A percentile compares a stretch with the other conserved stretches of the same genome.
These are phyloP conservation scores for Rana temporaria DNA, from an alignment of 2,113 vertebrate genomes.

Conservation along the genomic window DNA sequence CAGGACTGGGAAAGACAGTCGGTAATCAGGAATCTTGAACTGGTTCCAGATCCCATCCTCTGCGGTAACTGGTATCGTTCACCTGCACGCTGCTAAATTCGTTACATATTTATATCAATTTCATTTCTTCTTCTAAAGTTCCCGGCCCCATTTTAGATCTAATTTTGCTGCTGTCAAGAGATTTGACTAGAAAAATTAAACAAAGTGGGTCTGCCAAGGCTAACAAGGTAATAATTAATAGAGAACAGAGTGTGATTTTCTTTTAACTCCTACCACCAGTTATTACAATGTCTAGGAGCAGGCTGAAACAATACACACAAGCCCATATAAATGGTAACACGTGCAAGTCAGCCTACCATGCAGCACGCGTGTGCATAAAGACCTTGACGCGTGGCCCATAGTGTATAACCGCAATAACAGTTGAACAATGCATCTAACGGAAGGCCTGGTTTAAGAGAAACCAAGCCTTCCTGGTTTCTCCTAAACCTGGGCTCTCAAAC, in stretches of 20 bases:
- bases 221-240: constrained; percentile 54
- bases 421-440: too few species aligned
- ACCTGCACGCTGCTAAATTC: constrained; percentile 25
- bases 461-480: too few species aligned
- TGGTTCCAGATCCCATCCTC: background rate
- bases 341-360: too few species aligned
- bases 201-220: constrained; percentile 44
- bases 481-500: too few species aligned
- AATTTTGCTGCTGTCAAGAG: constrained; percentile 54
- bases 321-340: too few species aligned
- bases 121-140: constrained; percentile 28
- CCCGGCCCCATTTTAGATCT: constrained; percentile 18
- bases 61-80: background rate
- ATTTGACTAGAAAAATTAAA: constrained; percentile 39
- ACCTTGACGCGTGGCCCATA: too few species aligned
- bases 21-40: background rate
- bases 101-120: constrained; percentile 29
- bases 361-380: too few species aligned
- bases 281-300: too few species aligned
- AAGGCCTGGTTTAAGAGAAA: too few species aligned
- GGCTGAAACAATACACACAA: too few species aligned
- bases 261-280: constrained; percentile 9
- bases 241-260: background rate
- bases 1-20: background rate
- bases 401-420: too few species aligned